These are phyloP conservation scores for Lutjanus campechanus DNA, from an alignment of 2,797 vertebrate species.

Conservation along the genomic window DNA sequence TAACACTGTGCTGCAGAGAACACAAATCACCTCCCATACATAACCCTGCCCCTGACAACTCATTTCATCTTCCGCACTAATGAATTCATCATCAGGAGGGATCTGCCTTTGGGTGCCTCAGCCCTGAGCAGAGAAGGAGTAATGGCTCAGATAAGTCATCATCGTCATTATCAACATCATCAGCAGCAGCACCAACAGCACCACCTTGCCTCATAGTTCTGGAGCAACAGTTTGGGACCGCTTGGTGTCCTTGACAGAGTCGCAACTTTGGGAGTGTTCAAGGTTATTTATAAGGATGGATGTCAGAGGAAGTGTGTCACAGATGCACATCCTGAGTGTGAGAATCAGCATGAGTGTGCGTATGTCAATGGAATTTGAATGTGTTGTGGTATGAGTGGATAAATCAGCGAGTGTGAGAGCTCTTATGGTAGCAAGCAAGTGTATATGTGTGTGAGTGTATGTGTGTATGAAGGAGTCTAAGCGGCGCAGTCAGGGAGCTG, in stretches of 20 bases:
- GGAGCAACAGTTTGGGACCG: slow-evolving; percentile 65
- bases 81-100: slow-evolving; percentile 78
- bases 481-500: slow-evolving; percentile 84
- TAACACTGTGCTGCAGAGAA: slow-evolving; percentile 63
- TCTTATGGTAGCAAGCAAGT: slow-evolving; percentile 58
- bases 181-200: slow-evolving; percentile 26
- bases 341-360: slow-evolving; percentile 57
- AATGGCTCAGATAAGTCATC: slow-evolving; percentile 77
- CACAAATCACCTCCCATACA: slow-evolving; percentile 78
- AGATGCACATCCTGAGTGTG: slow-evolving; percentile 54
- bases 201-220: slow-evolving; percentile 45
- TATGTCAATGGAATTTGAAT: slow-evolving; percentile 78
- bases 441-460: slow-evolving; percentile 41
- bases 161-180: slow-evolving; percentile 55
- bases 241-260: slow-evolving; percentile 54
- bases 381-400: slow-evolving; percentile 70
- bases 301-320: slow-evolving; percentile 47
- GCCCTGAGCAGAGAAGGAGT: slow-evolving; percentile 68
- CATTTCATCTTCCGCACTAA: slow-evolving; percentile 80
- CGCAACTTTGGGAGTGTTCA: slow-evolving; percentile 51
- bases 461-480: slow-evolving; percentile 74
- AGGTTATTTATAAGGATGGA: slow-evolving; percentile 56
- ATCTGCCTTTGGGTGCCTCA: slow-evolving; percentile 67
- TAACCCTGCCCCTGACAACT: slow-evolving; percentile 77
- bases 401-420: slow-evolving; percentile 65